phyloP scores from a whole-genome alignment of 1,140 invertebrate species.

The Zaprionus nigranus region DNA sequence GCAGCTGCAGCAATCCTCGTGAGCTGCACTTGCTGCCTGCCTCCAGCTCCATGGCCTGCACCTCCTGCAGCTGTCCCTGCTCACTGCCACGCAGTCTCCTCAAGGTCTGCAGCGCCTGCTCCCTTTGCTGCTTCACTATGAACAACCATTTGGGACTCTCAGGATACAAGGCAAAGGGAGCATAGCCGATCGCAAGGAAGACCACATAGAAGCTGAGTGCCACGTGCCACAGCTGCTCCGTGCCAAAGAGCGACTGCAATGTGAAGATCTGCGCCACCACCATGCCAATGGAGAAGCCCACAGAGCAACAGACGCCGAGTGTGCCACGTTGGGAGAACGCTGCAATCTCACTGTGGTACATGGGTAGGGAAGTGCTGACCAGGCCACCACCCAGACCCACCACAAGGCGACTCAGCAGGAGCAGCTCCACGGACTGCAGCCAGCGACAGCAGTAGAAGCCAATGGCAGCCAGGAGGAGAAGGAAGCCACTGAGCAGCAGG shows the following conservation, averaged over 20 bases:
- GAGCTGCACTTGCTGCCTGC: slow-evolving; percentile 53
- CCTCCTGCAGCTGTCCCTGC: slow-evolving; percentile 82
- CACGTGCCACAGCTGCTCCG: slow-evolving; percentile 87
- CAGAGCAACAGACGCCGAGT: slow-evolving; percentile 91
- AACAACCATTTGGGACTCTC: slow-evolving; percentile 94
- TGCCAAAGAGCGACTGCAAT: slow-evolving; percentile 84
- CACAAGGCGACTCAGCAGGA: slow-evolving; percentile 89
- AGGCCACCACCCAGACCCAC: slow-evolving; percentile 89
- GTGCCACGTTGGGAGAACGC: slow-evolving; percentile 90
- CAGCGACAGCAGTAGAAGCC: slow-evolving; percentile 87
- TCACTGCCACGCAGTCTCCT: slow-evolving; percentile 55
- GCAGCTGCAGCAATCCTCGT: slow-evolving; percentile 85
- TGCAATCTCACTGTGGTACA: slow-evolving; percentile 94
- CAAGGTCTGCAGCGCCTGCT: slow-evolving; percentile 85
- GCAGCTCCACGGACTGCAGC: slow-evolving; percentile 89
- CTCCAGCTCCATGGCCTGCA: slow-evolving; percentile 74
- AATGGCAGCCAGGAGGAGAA: slow-evolving; percentile 82
- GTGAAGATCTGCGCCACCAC: slow-evolving; percentile 89
- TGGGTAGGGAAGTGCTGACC: slow-evolving; percentile 91
- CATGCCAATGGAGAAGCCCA: slow-evolving; percentile 93
- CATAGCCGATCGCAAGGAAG: slow-evolving; percentile 86
- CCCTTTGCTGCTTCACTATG: slow-evolving; percentile 87
- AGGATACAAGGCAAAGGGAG: slow-evolving; percentile 88
- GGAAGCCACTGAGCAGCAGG: slow-evolving; percentile 44
- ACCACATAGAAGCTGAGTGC: slow-evolving; percentile 88